Base-by-base conservation (phyloP, 1,140 invertebrate genomes). In the Scaptodrosophila lebanonensis region DNA sequence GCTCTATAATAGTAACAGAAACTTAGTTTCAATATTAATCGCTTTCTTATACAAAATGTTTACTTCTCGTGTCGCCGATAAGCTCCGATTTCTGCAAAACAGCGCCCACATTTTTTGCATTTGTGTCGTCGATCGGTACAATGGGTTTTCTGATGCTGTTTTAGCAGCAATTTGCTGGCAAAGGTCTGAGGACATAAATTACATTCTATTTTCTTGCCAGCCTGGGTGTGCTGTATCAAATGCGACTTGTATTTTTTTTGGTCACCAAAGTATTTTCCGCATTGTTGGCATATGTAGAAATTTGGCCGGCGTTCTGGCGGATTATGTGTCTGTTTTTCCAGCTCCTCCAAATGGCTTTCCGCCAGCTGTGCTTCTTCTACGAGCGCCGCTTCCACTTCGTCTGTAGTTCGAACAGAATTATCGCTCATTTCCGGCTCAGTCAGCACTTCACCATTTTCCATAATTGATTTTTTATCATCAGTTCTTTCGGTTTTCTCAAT, bases 201-300 rank as follows among this genome's bases (percentile, higher is more conserved):
- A 20, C 75, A 79, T 3, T 51, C 53, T 5, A 50, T 49, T 8
- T 66, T 33, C 25, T 39, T 49, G 1, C 44, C 38, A 0, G 42
- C 36, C 2, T 17, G n/a, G n/a, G 32, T 7, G 12, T 79, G 75
- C 0, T 29, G 45, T 1, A 56, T 36, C 7, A 54, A 1, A 16
- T 79, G 75, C 4, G 30, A 36, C 3, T 58, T 66, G 13, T 69
- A 79, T 0, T 44, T n/a, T 17, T 12, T 6, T 13, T 63, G 60
- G 6, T 54, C 11, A 0, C 47, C 38, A 5, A 66, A 83, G 9
- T 53, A 43, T 13, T 61, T 49, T 1, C 75, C 76, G 40, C 75
- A 79, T 13, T 75, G 49, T 15, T 82, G 61, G 36, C 75, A 79
- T 7, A 79, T 82, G 6, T 66, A 79, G 29, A 82, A 79, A 17